Evolutionary conservation across 2,888 invertebrate genomes (phyloP).

Genomic region (Stegana nigrithorax): DNA sequence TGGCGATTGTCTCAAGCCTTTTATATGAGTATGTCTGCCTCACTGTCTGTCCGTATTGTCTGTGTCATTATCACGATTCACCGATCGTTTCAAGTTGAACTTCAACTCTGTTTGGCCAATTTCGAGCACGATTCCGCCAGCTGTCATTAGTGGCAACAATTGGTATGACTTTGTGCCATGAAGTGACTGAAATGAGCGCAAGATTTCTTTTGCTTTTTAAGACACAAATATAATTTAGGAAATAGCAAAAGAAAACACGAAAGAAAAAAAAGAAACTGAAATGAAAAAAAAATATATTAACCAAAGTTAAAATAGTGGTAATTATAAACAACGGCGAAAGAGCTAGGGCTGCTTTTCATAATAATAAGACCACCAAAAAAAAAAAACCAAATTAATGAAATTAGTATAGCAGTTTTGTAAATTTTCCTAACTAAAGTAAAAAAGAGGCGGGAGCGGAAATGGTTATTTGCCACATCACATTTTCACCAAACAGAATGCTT

Average conservation of each 20-base stretch:
- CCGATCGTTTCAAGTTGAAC: constrained; percentile 7
- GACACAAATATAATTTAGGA: too few relatives aligned
- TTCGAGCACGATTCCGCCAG: constrained; percentile 6
- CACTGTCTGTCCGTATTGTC: background rate
- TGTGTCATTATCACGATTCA: background rate
- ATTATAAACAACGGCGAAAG: background rate
- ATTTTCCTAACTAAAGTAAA: too few relatives aligned
- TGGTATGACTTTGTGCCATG: background rate
- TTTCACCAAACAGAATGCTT: too few relatives aligned
- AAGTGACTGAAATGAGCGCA: background rate
- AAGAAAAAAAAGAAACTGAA: too few relatives aligned
- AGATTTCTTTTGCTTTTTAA: constrained; percentile 8
- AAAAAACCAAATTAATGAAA: too few relatives aligned
- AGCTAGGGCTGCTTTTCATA: too few relatives aligned
- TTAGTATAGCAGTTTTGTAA: too few relatives aligned
- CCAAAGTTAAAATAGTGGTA: constrained; percentile 1
- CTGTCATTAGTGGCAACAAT: background rate
- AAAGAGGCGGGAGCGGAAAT: too few relatives aligned
- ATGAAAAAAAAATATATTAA: background rate
- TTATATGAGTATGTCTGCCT: too few relatives aligned
- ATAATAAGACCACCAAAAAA: too few relatives aligned
- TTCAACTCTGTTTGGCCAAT: constrained; percentile 15
- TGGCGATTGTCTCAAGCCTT: too few relatives aligned
- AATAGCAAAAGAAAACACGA: background rate
- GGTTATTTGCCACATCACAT: too few relatives aligned